Percentiles rank a stretch among this genome's conserved stretches.
phyloP scores from a whole-genome alignment of 2,888 invertebrate genomes.

The Tenodera sinensis region DNA sequence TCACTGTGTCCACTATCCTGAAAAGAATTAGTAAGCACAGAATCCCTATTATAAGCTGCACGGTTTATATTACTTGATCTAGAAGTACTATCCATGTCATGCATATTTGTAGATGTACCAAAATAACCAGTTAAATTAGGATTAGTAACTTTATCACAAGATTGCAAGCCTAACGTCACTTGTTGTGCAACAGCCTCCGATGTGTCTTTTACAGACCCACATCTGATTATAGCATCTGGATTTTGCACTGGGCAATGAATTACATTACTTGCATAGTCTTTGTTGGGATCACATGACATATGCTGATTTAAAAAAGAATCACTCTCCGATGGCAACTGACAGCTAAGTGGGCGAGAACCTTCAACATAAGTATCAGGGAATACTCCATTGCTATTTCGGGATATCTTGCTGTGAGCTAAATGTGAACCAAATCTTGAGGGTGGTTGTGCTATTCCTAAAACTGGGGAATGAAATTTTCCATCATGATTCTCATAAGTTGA shows the following conservation, averaged over 20 bases:
- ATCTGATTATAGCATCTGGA: neutral
- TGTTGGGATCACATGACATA: neutral
- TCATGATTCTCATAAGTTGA: neutral
- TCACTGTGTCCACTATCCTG: neutral
- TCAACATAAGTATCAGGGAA: neutral
- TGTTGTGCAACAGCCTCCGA: neutral
- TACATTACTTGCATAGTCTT: neutral
- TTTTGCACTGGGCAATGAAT: neutral
- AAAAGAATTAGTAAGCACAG: neutral
- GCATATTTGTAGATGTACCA: neutral
- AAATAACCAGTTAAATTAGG: neutral
- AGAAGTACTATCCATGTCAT: neutral
- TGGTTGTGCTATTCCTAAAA: slow-evolving; percentile 20
- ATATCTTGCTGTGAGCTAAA: slow-evolving; percentile 16
- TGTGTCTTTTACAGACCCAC: neutral
- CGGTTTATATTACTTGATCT: neutral
- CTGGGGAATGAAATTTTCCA: neutral
- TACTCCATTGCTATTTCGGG: neutral
- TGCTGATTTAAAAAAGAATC: neutral
- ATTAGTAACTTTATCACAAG: neutral
- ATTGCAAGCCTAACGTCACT: neutral
- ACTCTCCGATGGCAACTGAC: neutral
- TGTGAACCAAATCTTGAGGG: slow-evolving; percentile 20
- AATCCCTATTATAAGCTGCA: neutral
- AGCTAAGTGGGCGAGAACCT: neutral